Percentiles rank a stretch among this genome's conserved stretches.
Conservation (phyloP, 2,888 invertebrate species). For the Lysandra coridon region DNA sequence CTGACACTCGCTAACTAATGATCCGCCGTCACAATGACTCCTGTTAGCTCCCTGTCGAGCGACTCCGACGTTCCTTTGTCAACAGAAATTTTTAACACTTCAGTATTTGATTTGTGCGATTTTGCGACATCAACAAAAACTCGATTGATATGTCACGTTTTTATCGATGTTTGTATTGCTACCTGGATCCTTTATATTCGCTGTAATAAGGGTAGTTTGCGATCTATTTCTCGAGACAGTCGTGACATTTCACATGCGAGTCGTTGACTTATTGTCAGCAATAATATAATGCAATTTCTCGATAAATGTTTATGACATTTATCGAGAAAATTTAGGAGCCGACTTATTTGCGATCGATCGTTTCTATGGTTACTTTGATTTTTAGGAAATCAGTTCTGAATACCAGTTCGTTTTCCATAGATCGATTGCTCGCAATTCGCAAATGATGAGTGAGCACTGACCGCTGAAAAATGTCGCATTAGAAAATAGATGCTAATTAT, state of each 20-base stretch:
- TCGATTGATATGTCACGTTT: slow-evolving; percentile 77
- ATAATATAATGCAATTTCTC: neutral
- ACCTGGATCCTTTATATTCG: slow-evolving; percentile 65
- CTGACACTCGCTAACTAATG: slow-evolving; percentile 75
- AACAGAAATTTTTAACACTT: slow-evolving; percentile 74
- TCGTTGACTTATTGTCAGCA: slow-evolving; percentile 57
- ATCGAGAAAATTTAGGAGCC: no score
- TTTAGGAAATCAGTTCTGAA: no score
- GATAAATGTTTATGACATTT: neutral
- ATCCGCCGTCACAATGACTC: slow-evolving; percentile 61
- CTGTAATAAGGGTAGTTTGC: slow-evolving; percentile 60
- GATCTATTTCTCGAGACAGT: slow-evolving; percentile 52
- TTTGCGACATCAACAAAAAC: slow-evolving; percentile 57
- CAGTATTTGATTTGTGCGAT: slow-evolving; percentile 79
- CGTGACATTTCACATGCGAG: slow-evolving; percentile 50
- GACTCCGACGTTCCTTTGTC: slow-evolving; percentile 64
- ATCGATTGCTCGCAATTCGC: no score
- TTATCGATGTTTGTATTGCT: slow-evolving; percentile 76
- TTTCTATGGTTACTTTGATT: no score
- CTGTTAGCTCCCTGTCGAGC: slow-evolving; percentile 60
- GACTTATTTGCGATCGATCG: no score
- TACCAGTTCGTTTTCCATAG: no score
- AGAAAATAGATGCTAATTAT: no score
- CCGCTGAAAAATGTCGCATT: no score
- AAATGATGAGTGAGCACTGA: no score